A percentile compares a stretch with the other conserved stretches of the same genome.
Conservation (phyloP, 2,113 vertebrate genomes). For the Anhinga anhinga region DNA sequence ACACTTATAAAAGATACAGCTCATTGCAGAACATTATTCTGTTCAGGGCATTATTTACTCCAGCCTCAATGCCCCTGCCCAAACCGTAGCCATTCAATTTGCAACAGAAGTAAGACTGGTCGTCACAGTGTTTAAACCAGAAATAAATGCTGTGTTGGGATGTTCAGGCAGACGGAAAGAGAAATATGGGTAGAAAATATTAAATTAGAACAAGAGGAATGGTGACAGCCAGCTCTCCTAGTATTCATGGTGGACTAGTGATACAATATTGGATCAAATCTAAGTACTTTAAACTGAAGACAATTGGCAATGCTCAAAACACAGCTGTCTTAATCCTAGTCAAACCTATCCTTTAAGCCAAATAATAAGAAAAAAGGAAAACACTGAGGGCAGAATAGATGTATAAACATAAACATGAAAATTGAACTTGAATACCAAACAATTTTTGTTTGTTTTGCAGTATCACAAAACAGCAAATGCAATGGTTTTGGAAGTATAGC, state of each 20-base stretch:
- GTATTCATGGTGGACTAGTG: not conserved
- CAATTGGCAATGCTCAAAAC: conserved; percentile 4
- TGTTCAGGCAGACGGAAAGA: not conserved
- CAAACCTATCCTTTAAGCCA: conserved; percentile 20
- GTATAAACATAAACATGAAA: conserved; percentile 36
- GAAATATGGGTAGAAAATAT: not conserved
- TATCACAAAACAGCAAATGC: not conserved
- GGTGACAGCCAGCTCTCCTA: not conserved
- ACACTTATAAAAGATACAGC: not conserved
- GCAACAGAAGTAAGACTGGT: not conserved
- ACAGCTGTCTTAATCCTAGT: conserved; percentile 48
- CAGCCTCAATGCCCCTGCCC: rapidly evolving
- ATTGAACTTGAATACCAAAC: not conserved
- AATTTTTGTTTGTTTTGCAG: not conserved
- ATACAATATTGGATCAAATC: not conserved
- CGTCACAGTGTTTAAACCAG: not conserved
- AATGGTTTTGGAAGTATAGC: not conserved
- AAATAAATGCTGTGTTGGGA: not conserved
- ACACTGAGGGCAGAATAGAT: not conserved
- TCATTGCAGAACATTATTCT: not conserved
- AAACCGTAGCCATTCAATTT: not conserved
- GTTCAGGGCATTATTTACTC: not conserved
- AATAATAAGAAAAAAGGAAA: conserved; percentile 47
- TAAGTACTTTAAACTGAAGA: not conserved
- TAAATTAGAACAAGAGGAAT: not conserved